Base-by-base conservation (phyloP, 2,113 vertebrate genomes). In the Peucedramus taeniatus region DNA sequence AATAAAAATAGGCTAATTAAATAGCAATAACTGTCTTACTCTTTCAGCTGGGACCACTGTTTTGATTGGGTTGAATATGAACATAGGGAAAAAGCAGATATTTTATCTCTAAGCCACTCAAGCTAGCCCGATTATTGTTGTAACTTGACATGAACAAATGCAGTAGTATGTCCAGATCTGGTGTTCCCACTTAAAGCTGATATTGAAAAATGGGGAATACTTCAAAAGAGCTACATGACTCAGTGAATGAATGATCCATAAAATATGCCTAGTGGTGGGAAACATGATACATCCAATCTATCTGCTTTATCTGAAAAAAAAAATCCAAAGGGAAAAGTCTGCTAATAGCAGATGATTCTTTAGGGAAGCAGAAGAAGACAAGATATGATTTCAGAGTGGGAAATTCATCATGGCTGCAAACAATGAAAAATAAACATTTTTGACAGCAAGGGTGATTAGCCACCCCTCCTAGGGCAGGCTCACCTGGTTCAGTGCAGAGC, bases 141-240 rank as follows among this genome's bases (percentile, higher is more conserved):
- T 63, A 81, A 83, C 24, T 75, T 81, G 91, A 89, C 68, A 60
- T 40, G 77, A 94, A 74, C 45, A 94, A 94, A 92, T 89, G 80
- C 27, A 74, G 30, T 74, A 86, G 10, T 65, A 39, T 44, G 42
- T 70, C 68, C 76, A 92, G 85, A 93, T 77, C 54, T 0, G 0
- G 24, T 70, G 64, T 77, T 90, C 39, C 56, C 63, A 77, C 68
- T 90, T 90, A 85, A 91, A 95, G 61, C 0, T 88, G 74, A 80
- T 90, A 56, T 39, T 93, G 68, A 94, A 92, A 88, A 95, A 92
- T 81, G 68, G 27, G n/a, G 13, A 92, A 66, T 39, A 94, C 47
- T 88, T 95, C 83, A 90, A 96, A 95, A 93, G 63, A 87, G 26
- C 63, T 89, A 70, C 44, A 70, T 86, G 76, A 83, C 40, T 90